phyloP scores from a whole-genome alignment of 2,888 invertebrate species.

The Chloroclystis v-ata region DNA sequence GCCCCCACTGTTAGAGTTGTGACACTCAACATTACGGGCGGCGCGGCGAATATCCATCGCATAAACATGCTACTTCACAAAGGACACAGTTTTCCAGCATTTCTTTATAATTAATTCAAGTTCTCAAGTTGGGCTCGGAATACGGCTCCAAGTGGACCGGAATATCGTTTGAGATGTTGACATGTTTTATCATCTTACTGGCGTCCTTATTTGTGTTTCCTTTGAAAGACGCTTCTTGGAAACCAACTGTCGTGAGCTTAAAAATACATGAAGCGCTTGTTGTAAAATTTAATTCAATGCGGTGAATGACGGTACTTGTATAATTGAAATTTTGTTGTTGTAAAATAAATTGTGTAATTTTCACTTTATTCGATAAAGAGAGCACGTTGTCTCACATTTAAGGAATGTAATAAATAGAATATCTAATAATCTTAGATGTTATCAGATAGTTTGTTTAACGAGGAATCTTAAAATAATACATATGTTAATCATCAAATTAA shows the following conservation, averaged over 20 bases:
- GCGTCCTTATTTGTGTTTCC: slow-evolving; percentile 16
- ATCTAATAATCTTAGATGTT: no score
- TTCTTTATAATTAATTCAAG: slow-evolving; percentile 53
- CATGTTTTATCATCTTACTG: slow-evolving; percentile 23
- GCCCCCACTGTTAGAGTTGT: slow-evolving; percentile 28
- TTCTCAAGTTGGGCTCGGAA: slow-evolving; percentile 33
- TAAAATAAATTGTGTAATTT: no score
- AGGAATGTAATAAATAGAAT: no score
- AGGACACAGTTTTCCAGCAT: slow-evolving; percentile 37
- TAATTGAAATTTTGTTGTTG: no score
- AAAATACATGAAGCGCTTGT: background rate
- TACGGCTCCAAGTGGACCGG: slow-evolving; percentile 22
- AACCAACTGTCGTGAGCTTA: background rate
- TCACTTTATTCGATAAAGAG: no score
- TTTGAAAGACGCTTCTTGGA: background rate
- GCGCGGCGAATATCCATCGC: slow-evolving; percentile 21
- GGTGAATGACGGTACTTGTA: background rate
- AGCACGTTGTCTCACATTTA: no score
- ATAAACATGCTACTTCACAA: slow-evolving; percentile 29
- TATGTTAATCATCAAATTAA: no score
- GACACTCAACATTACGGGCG: slow-evolving; percentile 21
- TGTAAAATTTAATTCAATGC: background rate
- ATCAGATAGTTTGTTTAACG: no score
- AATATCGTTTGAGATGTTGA: slow-evolving; percentile 22
- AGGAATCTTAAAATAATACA: no score